Conservation (phyloP, 1,140 invertebrate genomes). For the Venustaconcha ellipsiformis region DNA sequence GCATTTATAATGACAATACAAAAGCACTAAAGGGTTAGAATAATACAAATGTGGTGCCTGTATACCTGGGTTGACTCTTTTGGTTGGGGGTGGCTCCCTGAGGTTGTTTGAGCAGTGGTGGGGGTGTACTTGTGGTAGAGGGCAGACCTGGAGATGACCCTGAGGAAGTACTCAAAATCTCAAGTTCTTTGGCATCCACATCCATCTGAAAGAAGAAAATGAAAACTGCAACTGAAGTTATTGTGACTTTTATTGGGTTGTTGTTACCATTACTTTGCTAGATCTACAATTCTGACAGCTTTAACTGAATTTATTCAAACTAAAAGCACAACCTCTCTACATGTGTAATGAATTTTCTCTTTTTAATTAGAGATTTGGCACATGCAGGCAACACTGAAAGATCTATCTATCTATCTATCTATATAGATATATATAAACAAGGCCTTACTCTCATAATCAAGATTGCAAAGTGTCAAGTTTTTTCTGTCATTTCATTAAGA, state of each 20-base stretch:
- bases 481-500: too few species aligned
- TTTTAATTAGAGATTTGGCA: too few species aligned
- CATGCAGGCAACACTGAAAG: too few species aligned
- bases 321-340: too few species aligned
- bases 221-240: background rate
- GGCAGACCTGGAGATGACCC: constrained; percentile 4
- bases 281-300: too few species aligned
- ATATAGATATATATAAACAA: too few species aligned
- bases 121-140: constrained; percentile 32
- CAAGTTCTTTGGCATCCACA: constrained; percentile 38
- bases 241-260: background rate
- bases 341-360: too few species aligned
- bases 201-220: constrained; percentile 38
- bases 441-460: too few species aligned
- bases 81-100: constrained; percentile 25
- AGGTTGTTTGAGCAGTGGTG: constrained; percentile 56
- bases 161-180: constrained; percentile 16
- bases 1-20: too few species aligned
- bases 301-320: too few species aligned
- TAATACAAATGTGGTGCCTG: background rate
- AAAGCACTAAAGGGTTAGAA: background rate
- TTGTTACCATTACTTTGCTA: background rate
- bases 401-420: too few species aligned
- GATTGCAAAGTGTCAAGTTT: too few species aligned
- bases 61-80: constrained; percentile 13